A percentile compares a stretch with the other conserved stretches of the same genome.
Evolutionary conservation across 2,888 invertebrate genomes (phyloP).

Genomic region (Nymphalis urticae): DNA sequence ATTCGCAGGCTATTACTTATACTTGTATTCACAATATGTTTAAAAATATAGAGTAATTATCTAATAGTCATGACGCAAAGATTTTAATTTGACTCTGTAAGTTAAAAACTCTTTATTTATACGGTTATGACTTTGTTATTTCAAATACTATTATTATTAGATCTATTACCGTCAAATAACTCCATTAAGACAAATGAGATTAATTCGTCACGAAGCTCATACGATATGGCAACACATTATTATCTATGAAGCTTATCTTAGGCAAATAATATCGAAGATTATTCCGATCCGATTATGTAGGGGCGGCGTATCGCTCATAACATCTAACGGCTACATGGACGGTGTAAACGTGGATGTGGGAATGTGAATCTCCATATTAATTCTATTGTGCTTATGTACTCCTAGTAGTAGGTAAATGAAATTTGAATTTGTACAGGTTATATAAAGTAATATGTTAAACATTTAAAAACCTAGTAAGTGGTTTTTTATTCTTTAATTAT

Average conservation of each 20-base stretch:
- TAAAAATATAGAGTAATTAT: too few species aligned
- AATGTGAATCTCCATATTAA: too few species aligned
- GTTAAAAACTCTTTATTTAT: not conserved
- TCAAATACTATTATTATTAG: not conserved
- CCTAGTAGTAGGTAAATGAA: too few species aligned
- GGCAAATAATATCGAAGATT: slow-evolving; percentile 47
- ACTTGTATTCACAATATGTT: too few species aligned
- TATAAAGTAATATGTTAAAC: too few species aligned
- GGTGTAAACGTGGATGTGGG: slow-evolving; percentile 11
- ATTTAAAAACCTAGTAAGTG: too few species aligned
- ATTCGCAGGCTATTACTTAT: too few species aligned
- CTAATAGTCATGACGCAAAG: too few species aligned
- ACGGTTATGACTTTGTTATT: not conserved
- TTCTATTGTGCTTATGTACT: too few species aligned
- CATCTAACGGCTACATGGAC: slow-evolving; percentile 29
- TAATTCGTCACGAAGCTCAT: slow-evolving; percentile 26
- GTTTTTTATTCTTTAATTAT: too few species aligned
- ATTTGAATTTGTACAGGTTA: too few species aligned
- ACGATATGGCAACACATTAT: slow-evolving; percentile 16
- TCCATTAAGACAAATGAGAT: slow-evolving; percentile 28
- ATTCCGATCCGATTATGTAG: slow-evolving; percentile 43
- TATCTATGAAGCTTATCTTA: slow-evolving; percentile 38
- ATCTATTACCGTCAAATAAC: slow-evolving; percentile 10
- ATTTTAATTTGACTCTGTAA: not conserved
- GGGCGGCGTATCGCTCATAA: slow-evolving; percentile 32